A percentile compares a stretch with the other conserved stretches of the same genome.
Evolutionary conservation across 2,797 vertebrate species (phyloP).

Genomic region (Rhynchotus rufescens): DNA sequence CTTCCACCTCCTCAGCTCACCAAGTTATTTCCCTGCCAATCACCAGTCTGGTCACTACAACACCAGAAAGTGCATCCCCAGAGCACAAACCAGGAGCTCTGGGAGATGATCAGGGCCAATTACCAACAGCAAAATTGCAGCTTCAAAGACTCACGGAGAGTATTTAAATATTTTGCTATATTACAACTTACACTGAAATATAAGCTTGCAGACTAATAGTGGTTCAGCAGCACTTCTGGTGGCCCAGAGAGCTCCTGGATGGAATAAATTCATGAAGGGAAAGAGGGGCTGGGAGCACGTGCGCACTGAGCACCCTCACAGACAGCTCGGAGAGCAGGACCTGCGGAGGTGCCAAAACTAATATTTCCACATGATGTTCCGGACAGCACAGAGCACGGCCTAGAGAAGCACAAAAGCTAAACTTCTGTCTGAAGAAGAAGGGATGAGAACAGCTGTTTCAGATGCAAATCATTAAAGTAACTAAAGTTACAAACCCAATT

Average conservation of each 20-base stretch:
- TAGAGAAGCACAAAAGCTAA: not conserved
- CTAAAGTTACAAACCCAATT: not conserved
- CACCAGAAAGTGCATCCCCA: not conserved
- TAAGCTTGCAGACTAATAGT: not conserved
- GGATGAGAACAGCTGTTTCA: not conserved
- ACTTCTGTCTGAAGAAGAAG: not conserved
- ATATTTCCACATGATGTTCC: not conserved
- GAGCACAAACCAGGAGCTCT: not conserved
- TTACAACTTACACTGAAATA: not conserved
- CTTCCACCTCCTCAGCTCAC: not conserved
- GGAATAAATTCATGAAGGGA: not conserved
- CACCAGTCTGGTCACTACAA: not conserved
- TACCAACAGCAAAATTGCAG: constrained; percentile 12
- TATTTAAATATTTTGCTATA: not conserved
- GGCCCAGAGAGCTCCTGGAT: not conserved
- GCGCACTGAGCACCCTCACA: not conserved
- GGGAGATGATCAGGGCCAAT: not conserved
- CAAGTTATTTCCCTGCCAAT: not conserved
- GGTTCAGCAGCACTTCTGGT: not conserved
- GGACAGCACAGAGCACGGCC: not conserved
- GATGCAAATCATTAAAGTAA: not conserved
- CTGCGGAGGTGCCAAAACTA: not conserved
- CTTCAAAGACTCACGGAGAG: not conserved
- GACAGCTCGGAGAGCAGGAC: not conserved
- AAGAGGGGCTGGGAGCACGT: not conserved